phyloP scores from a whole-genome alignment of 2,797 vertebrate species.

The Bovichtus diacanthus region DNA sequence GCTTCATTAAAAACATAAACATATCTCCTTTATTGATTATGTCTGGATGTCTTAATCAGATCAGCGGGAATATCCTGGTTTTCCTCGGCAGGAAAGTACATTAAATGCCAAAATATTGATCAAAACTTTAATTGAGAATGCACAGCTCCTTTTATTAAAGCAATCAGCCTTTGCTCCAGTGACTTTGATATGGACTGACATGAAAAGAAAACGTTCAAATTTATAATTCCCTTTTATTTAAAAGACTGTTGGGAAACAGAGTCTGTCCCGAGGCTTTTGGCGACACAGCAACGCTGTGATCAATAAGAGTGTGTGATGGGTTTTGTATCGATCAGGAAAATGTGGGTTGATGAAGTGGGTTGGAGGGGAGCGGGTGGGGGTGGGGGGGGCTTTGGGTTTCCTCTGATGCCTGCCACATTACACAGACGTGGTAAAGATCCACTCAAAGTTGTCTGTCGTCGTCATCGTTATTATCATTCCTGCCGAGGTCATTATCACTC shows the following conservation, averaged over 20 bases:
- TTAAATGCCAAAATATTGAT: slow-evolving; percentile 84
- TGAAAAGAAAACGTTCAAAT: slow-evolving; percentile 76
- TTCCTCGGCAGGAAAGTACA: slow-evolving; percentile 74
- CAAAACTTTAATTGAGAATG: slow-evolving; percentile 74
- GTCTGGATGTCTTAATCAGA: slow-evolving; percentile 84
- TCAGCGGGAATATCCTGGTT: slow-evolving; percentile 72
- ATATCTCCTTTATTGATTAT: slow-evolving; percentile 82
- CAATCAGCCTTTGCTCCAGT: slow-evolving; percentile 64
- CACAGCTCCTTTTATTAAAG: slow-evolving; percentile 68
- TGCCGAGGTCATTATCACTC: slow-evolving; percentile 58
- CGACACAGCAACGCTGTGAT: slow-evolving; percentile 78
- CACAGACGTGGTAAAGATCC: slow-evolving; percentile 56
- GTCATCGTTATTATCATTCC: slow-evolving; percentile 52
- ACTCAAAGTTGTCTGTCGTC: slow-evolving; percentile 53
- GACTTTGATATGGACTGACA: slow-evolving; percentile 82
- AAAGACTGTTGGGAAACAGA: slow-evolving; percentile 69
- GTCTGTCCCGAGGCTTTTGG: slow-evolving; percentile 79
- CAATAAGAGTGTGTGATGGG: slow-evolving; percentile 83
- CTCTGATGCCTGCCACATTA: slow-evolving; percentile 59
- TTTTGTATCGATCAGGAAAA: slow-evolving; percentile 84
- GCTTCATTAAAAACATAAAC: slow-evolving; percentile 81
- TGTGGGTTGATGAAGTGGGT: slow-evolving; percentile 83
- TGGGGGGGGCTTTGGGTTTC: slow-evolving; percentile 38
- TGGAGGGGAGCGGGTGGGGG: slow-evolving; percentile 21
- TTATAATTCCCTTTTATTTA: slow-evolving; percentile 75